Base-by-base conservation (phyloP, 1,140 invertebrate genomes). In the Pemphigus obesinymphae region DNA sequence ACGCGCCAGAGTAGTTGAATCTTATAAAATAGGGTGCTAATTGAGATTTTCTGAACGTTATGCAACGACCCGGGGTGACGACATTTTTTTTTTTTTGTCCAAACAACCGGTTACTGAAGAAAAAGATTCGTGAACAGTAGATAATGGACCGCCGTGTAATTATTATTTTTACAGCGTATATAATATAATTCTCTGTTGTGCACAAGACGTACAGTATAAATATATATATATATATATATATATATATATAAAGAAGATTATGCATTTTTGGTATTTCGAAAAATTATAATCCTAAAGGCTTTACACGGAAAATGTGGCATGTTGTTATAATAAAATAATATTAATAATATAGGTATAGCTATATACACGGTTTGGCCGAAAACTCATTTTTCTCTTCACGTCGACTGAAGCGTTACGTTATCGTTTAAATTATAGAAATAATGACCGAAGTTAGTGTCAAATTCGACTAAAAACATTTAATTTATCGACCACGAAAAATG, bases 11-110 rank as follows among this genome's bases (percentile, higher is more conserved):
- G 17, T 73, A 17, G 17, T 53, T n/a, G n/a, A 53, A 58, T 58
- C 34, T 40, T 40, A 26, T 55, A 23, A 78, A 78, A 53, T n/a
- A 48, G 55, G 75, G 53, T 78, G 75, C 34, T 78, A 78, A 78
- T 78, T 58, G 50, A 31, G 31, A 40, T 78, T 53, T n/a, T n/a
- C n/a, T 78, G 34, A n/a, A 37, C 17, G 75, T 55, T 78, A 70
- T 43, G 37, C 40, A 26, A 70, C 1, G n/a, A 11, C 8, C 6
- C 34, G 5, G 3, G 37, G 40, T 29, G n/a, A 45, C 7, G 40
- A 70, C 40, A 29, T 70, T 45, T 43, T 43, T 70, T 29, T 23
- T 55, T 55, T 55, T 23, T 55, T 23, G n/a, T 70, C 23, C 66
- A 70, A 8, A 43, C 43, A 26, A 70, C 23, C n/a, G 40, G 68